These are phyloP conservation scores for Ceratosolen solmsi DNA, from an alignment of 1,140 invertebrate species.

Conservation along the genomic window DNA sequence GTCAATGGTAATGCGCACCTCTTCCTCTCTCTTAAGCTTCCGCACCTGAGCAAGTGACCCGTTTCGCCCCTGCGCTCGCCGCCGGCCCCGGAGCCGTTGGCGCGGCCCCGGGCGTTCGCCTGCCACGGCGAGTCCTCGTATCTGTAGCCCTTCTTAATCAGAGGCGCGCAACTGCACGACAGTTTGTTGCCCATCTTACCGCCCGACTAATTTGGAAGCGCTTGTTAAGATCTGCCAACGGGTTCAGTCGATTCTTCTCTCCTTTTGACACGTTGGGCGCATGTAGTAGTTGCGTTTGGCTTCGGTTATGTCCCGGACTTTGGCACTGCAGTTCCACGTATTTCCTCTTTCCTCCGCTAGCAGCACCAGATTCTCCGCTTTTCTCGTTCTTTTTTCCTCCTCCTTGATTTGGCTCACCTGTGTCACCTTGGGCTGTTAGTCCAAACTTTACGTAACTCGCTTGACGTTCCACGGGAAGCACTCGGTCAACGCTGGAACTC, in stretches of 20 bases:
- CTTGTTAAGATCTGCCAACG: conserved; percentile 12
- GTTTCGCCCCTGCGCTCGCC: conserved; percentile 83
- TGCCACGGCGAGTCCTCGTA: conserved; percentile 96
- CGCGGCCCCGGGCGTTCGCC: conserved; percentile 67
- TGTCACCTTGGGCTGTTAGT: background rate
- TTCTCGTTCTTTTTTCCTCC: conserved; percentile 42
- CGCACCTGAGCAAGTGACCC: conserved; percentile 92
- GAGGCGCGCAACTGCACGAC: conserved; percentile 93
- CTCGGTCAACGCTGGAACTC: conserved; percentile 61
- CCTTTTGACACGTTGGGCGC: conserved; percentile 35
- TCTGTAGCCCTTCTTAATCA: conserved; percentile 93
- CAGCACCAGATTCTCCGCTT: background rate
- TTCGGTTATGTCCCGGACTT: conserved; percentile 45
- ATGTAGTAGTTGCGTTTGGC: conserved; percentile 34
- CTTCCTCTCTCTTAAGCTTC: conserved; percentile 75
- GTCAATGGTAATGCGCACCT: conserved; percentile 72
- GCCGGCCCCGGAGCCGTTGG: conserved; percentile 45
- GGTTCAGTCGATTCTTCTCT: conserved; percentile 35
- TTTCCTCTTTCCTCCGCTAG: background rate
- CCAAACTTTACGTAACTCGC: conserved; percentile 31
- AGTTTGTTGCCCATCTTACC: conserved; percentile 93
- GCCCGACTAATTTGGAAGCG: conserved; percentile 39
- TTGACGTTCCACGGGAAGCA: conserved; percentile 65
- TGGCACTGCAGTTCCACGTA: conserved; percentile 47
- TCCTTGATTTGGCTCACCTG: background rate